These are phyloP conservation scores for Sebastes baramenuke DNA, from an alignment of 2,797 vertebrate genomes.

Conservation along the genomic window DNA sequence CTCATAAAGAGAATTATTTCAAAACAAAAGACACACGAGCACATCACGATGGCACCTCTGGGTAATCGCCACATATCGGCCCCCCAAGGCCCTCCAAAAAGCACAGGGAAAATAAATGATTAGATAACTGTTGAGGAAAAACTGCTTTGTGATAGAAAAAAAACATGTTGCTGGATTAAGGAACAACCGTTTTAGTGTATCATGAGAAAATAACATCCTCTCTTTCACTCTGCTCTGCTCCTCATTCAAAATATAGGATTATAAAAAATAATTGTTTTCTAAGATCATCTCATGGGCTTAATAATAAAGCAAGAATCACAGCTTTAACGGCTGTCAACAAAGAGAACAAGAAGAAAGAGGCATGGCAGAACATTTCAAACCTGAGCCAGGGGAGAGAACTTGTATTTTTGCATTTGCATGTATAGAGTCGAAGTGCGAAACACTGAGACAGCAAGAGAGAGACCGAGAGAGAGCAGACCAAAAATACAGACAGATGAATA, in stretches of 20 bases:
- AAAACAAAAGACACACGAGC: conserved; percentile 48
- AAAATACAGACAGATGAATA: conserved; percentile 39
- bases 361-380: conserved; percentile 26
- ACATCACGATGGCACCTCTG: conserved; percentile 30
- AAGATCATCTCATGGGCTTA: conserved; percentile 16
- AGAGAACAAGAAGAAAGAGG: conserved; percentile 5
- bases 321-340: conserved; percentile 33
- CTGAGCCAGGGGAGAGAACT: conserved; percentile 27
- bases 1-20: conserved; percentile 60
- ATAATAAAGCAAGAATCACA: conserved; percentile 26
- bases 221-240: neutral
- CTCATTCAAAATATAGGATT: conserved; percentile 14
- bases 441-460: neutral
- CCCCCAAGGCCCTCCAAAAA: neutral
- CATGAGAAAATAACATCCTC: neutral
- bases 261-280: conserved; percentile 26
- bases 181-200: neutral
- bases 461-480: conserved; percentile 5
- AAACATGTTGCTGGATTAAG: neutral
- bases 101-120: conserved; percentile 19
- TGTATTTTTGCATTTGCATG: conserved; percentile 39
- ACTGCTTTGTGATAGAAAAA: conserved; percentile 3
- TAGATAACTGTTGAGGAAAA: conserved; percentile 11
- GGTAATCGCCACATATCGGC: conserved; percentile 19
- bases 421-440: conserved; percentile 17